Base-by-base conservation (phyloP, 1,140 invertebrate species). In the Onthophagus taurus region DNA sequence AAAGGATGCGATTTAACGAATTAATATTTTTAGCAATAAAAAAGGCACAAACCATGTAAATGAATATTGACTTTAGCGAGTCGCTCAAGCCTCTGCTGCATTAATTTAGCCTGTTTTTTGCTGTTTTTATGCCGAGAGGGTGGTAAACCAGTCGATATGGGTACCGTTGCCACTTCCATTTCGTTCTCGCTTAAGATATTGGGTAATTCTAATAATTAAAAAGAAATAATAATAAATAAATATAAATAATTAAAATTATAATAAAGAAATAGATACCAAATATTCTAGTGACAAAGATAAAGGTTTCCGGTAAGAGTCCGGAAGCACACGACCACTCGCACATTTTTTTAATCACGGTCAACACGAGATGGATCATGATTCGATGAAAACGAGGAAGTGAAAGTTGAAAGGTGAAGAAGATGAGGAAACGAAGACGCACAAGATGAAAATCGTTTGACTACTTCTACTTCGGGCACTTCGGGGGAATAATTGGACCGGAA, bases 21-120 rank as follows among this genome's bases (percentile, higher is more conserved):
- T 12, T 14, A 5, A 8, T 41, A 41, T 29, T 30, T 29, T 4
- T 30, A 14, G 6, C 11, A 3, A n/a, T 41, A 19, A 18, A 49
- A 38, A 31, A 18, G 16, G 30, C 44, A n/a, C 71, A 71, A 83
- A 90, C 88, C 88, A 71, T 89, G 85, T 59, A 86, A 74, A 66
- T 91, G 86, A 63, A 89, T 85, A 72, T 85, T 88, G 72, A 88
- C 80, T 68, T 83, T 80, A 51, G 78, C 76, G 54, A 86, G 72
- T 68, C 82, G 82, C 54, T 87, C 81, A 44, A 85, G 67, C 51
- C 76, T 72, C 46, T 74, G 75, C 36, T 77, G 75, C 45, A 74
- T 72, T 51, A 76, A 66, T 60, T 74, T 74, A 11, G 68, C 61
- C 57, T 74, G 70, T 54, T 76, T 78, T 59, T 77, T 77, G 45